Evolutionary conservation across 37 sponge, comb jelly and placozoan genomes (phyloP).

Genomic region (Spongilla lacustris): DNA sequence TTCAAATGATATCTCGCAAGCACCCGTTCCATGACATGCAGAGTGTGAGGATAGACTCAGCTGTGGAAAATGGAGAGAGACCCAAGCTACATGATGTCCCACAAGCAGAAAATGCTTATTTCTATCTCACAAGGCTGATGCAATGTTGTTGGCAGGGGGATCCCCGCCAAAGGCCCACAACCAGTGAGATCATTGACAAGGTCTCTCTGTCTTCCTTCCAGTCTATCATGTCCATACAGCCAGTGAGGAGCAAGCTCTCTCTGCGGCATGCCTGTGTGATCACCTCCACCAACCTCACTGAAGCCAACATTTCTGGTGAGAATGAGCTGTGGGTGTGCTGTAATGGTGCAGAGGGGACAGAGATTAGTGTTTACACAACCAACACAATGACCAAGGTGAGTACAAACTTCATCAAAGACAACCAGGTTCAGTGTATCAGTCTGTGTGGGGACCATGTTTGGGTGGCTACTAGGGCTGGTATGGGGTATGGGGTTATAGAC

Average conservation of each 20-base stretch:
- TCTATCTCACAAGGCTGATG: conserved; percentile 77
- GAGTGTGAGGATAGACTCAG: conserved; percentile 49
- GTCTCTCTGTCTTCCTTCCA: conserved; percentile 39
- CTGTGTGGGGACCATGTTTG: conserved; percentile 76
- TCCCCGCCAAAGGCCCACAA: conserved; percentile 57
- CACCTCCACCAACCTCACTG: conserved; percentile 11
- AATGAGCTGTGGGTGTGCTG: conserved; percentile 75
- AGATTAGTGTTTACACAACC: conserved; percentile 63
- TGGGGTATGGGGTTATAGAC: conserved; percentile 73
- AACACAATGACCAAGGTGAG: conserved; percentile 66
- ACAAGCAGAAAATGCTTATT: conserved; percentile 43
- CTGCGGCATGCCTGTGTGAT: conserved; percentile 58
- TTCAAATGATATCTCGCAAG: conserved; percentile 78
- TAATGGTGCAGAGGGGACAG: conserved; percentile 59
- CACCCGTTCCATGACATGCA: conserved; percentile 70
- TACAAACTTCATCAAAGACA: conserved; percentile 37
- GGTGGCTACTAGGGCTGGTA: conserved; percentile 77
- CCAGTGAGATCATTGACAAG: conserved; percentile 36
- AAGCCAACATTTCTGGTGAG: neutral
- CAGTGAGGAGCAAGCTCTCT: conserved; percentile 53
- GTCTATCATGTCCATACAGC: conserved; percentile 63
- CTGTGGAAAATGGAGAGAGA: conserved; percentile 59
- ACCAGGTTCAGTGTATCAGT: conserved; percentile 68
- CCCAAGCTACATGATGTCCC: conserved; percentile 71
- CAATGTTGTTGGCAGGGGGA: conserved; percentile 79